Evolutionary conservation across 2,797 vertebrate genomes (phyloP).

Genomic region (Antennarius maculatus): DNA sequence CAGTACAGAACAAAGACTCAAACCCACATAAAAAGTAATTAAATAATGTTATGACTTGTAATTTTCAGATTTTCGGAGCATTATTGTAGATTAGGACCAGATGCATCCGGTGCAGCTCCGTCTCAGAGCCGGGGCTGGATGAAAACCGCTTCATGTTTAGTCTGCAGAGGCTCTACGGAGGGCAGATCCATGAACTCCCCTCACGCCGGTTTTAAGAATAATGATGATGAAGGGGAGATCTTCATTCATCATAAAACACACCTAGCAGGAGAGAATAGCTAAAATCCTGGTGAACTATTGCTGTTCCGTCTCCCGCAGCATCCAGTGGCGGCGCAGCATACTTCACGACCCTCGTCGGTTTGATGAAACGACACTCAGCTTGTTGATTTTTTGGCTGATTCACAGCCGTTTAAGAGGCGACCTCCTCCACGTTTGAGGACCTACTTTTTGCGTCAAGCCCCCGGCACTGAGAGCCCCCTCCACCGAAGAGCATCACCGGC

Average conservation of each 20-base stretch:
- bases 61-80: conserved; percentile 48
- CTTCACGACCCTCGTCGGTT: conserved; percentile 53
- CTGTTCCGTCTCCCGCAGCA: conserved; percentile 38
- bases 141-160: conserved; percentile 68
- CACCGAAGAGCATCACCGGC: conserved; percentile 58
- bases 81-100: conserved; percentile 43
- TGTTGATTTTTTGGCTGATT: conserved; percentile 64
- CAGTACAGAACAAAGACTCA: conserved; percentile 6
- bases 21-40: conserved; percentile 39
- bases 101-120: conserved; percentile 21
- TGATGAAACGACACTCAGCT: conserved; percentile 54
- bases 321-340: conserved; percentile 46
- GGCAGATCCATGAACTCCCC: conserved; percentile 20
- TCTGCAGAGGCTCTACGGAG: conserved; percentile 43
- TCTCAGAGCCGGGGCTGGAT: conserved; percentile 23
- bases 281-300: conserved; percentile 43
- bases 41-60: conserved; percentile 46
- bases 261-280: background rate
- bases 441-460: conserved; percentile 42
- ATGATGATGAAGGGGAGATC: background rate
- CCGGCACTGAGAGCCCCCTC: conserved; percentile 34
- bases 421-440: conserved; percentile 45
- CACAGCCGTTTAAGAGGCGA: conserved; percentile 55
- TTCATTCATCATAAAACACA: conserved; percentile 15
- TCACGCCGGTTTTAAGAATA: conserved; percentile 10